A percentile compares a stretch with the other conserved stretches of the same genome.
Conservation (phyloP, 2,797 vertebrate species). For the Schizothorax lantsangensis region DNA sequence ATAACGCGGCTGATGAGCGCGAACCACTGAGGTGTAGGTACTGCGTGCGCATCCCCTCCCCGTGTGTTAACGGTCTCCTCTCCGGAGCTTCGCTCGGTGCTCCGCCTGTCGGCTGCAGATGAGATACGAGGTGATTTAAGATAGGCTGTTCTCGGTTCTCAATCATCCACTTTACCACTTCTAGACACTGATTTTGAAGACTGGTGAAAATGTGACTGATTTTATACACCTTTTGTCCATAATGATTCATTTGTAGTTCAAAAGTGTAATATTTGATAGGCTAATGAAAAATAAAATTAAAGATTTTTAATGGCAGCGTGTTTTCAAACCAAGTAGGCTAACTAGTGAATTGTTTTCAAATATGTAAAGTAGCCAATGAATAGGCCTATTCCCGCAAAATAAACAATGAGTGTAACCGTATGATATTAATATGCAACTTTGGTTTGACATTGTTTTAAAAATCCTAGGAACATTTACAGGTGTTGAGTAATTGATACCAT, state of each 20-base stretch:
- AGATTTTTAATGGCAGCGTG: too few relatives aligned
- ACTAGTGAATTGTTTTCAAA: neutral
- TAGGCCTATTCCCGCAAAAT: too few relatives aligned
- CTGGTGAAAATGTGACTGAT: neutral
- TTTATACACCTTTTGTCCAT: neutral
- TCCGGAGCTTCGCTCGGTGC: neutral
- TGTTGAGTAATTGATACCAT: too few relatives aligned
- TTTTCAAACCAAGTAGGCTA: neutral
- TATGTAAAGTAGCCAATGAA: too few relatives aligned
- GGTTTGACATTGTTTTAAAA: too few relatives aligned
- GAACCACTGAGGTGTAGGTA: conserved; percentile 24
- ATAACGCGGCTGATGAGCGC: conserved; percentile 27
- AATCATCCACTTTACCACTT: neutral
- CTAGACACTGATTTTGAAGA: neutral
- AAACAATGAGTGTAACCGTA: too few relatives aligned
- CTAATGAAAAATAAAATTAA: too few relatives aligned
- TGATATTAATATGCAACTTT: too few relatives aligned
- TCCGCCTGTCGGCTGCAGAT: conserved; percentile 32
- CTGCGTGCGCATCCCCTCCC: conserved; percentile 42
- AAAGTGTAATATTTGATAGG: neutral
- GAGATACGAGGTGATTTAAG: neutral
- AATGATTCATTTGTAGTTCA: neutral
- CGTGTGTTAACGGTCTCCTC: neutral
- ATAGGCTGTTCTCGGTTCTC: neutral
- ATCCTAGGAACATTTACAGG: too few relatives aligned